Conservation (phyloP, 2,113 vertebrate genomes). For the Charina bottae region DNA sequence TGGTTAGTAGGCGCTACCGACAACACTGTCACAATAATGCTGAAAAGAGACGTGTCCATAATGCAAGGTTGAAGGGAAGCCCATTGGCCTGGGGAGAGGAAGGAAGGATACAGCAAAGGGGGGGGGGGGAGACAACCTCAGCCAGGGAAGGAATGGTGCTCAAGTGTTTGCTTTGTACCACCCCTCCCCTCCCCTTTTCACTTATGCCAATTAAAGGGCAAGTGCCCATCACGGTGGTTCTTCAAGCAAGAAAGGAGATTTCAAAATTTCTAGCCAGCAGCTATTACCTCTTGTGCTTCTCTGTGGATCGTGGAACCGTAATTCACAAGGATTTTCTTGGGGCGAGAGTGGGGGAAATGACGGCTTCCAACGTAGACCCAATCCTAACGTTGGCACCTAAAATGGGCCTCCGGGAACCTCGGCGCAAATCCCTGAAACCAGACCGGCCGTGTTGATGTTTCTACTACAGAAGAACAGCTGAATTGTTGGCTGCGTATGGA, state of each 20-base stretch:
- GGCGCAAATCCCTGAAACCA: not conserved
- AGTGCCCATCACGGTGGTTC: not conserved
- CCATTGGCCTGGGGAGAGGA: not conserved
- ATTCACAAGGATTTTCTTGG: not conserved
- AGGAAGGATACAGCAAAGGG: not conserved
- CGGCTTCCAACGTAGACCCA: not conserved
- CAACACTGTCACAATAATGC: not conserved
- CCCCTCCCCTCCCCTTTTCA: not conserved
- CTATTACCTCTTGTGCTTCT: not conserved
- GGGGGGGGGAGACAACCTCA: not conserved
- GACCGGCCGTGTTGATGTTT: accelerated
- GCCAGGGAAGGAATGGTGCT: not conserved
- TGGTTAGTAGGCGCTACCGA: not conserved
- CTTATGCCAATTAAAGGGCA: not conserved
- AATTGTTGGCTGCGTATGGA: accelerated
- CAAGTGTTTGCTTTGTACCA: not conserved
- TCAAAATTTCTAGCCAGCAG: not conserved
- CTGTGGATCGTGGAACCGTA: not conserved
- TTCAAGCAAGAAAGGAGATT: not conserved
- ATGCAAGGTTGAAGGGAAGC: not conserved
- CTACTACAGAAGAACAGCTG: accelerated
- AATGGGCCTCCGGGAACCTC: not conserved
- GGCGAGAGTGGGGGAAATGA: not conserved
- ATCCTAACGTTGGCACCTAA: not conserved
- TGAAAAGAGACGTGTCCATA: not conserved